phyloP scores from a whole-genome alignment of 2,888 invertebrate species.

The Drosophila kuntzei region DNA sequence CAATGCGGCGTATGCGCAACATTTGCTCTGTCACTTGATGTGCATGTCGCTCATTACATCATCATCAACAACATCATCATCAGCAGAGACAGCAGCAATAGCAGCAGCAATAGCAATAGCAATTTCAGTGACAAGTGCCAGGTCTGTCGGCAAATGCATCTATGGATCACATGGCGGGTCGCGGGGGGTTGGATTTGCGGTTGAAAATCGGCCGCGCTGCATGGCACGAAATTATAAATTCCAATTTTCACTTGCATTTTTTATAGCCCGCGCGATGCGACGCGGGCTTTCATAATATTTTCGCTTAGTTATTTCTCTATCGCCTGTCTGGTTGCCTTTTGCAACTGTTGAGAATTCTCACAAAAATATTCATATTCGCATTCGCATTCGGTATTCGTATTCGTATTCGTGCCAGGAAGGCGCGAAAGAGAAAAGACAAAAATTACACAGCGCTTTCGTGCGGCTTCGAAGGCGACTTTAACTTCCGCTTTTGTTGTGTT shows the following conservation, averaged over 20 bases:
- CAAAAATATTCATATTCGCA: conserved; percentile 54
- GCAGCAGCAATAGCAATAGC: conserved; percentile 29
- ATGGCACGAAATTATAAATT: conserved; percentile 77
- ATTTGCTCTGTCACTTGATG: conserved; percentile 79
- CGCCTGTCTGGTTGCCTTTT: conserved; percentile 47
- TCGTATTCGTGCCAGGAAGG: conserved; percentile 77
- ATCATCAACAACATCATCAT: conserved; percentile 50
- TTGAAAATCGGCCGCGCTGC: conserved; percentile 72
- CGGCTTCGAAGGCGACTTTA: conserved; percentile 46
- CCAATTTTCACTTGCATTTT: conserved; percentile 79
- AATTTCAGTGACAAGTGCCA: conserved; percentile 60
- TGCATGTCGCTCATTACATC: conserved; percentile 80
- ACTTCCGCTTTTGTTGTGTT: conserved; percentile 74
- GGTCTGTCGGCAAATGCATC: conserved; percentile 37
- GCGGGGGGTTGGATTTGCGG: conserved; percentile 56
- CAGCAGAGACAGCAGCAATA: conserved; percentile 34
- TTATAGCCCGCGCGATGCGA: conserved; percentile 18
- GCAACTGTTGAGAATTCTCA: conserved; percentile 76
- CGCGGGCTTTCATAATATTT: conserved; percentile 76
- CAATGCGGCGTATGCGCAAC: conserved; percentile 79
- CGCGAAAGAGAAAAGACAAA: conserved; percentile 63
- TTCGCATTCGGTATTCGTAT: conserved; percentile 45
- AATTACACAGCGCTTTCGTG: conserved; percentile 79
- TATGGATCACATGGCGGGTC: conserved; percentile 16
- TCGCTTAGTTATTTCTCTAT: conserved; percentile 68